Base-by-base conservation (phyloP, 1,140 invertebrate genomes). In the Leguminivora glycinivorella region DNA sequence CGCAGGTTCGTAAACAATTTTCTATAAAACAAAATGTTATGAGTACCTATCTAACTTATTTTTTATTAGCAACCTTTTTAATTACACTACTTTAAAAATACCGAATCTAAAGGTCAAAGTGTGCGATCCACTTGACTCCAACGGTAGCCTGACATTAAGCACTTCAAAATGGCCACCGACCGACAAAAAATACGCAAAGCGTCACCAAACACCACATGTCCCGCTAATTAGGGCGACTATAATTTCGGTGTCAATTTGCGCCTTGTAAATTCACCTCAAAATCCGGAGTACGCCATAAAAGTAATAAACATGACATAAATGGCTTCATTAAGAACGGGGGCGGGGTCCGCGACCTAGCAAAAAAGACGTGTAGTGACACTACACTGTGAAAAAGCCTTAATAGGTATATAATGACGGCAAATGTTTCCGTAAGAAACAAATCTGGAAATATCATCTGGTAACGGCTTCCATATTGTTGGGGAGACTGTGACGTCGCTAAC, bases 281-380 rank as follows among this genome's bases (percentile, higher is more conserved):
- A 87, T 86, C 85, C 83, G 56, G 77, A 79, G 84, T 85, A 81
- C 81, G 84, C 80, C 83, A 82, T 88, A 88, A 91, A 88, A 85
- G 88, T 81, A 85, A 89, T 91, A 91, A 91, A 90, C 77, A 83
- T 91, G 89, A 89, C 88, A 82, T 75, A 88, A 91, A 91, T 85
- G 83, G 83, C 88, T 91, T 91, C 87, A 91, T 91, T 91, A 91
- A 84, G 78, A 76, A 72, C 69, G 70, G 74, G 76, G 87, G 84
- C 81, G 85, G 77, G 78, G 79, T 79, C 80, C 79, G 76, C 71
- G 74, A 75, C 75, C 70, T 84, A 79, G 83, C 84, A 88, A 91
- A 90, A 91, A 91, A 86, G 75, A 82, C 75, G 77, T 81, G 79
- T 84, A 79, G 79, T 77, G 78, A 72, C 77, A 78, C 70, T 63